These are phyloP conservation scores for Idaea dimidiata DNA, from an alignment of 2,888 invertebrate species.

Conservation along the genomic window DNA sequence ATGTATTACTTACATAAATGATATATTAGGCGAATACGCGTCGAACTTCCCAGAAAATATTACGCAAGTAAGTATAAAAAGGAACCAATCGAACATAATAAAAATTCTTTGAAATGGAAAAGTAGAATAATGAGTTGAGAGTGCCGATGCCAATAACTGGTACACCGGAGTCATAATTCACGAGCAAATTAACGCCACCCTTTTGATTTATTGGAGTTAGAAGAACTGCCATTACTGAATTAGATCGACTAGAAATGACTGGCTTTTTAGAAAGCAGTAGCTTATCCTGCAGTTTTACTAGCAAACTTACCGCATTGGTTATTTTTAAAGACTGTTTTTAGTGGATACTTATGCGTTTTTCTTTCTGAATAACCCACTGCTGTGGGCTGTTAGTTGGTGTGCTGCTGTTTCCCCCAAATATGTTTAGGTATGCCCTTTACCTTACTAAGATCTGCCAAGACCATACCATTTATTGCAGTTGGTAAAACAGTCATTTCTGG, in stretches of 20 bases:
- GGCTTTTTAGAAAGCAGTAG: too few relatives aligned
- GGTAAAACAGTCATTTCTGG: too few relatives aligned
- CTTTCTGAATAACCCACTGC: too few relatives aligned
- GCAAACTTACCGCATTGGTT: too few relatives aligned
- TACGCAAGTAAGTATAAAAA: not conserved
- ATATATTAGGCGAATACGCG: not conserved
- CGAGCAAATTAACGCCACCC: not conserved
- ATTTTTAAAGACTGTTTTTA: too few relatives aligned
- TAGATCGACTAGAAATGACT: not conserved
- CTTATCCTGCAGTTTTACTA: too few relatives aligned
- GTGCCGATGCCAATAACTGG: not conserved
- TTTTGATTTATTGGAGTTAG: not conserved
- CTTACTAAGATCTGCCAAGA: too few relatives aligned
- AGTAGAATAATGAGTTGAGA: not conserved
- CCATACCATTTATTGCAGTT: too few relatives aligned
- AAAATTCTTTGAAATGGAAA: not conserved
- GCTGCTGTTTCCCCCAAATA: too few relatives aligned
- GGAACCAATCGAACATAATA: not conserved
- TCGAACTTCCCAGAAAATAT: not conserved
- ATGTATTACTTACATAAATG: not conserved
- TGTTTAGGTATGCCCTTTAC: too few relatives aligned
- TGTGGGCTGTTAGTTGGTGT: too few relatives aligned
- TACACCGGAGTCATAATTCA: not conserved
- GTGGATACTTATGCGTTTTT: too few relatives aligned
- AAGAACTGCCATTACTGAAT: constrained; percentile 1